Base-by-base conservation (phyloP, 2,888 invertebrate genomes). In the Arge pagana region DNA sequence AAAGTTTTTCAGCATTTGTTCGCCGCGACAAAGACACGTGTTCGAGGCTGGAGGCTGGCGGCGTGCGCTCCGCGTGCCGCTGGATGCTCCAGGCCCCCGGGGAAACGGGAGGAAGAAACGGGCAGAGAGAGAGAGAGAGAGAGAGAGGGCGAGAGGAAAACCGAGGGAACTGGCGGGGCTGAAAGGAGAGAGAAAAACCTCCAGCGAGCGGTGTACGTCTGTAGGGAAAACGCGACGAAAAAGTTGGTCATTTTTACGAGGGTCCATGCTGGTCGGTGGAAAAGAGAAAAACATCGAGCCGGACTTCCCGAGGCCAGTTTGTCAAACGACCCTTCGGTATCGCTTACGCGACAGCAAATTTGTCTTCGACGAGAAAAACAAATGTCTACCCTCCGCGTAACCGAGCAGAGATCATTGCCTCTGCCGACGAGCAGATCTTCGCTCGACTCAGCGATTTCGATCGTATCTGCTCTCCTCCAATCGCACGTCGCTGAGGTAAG, bases 281-380 rank as follows among this genome's bases (percentile, higher is more conserved):
- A 35, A 10, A 13, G 40, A 53, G 42, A 53, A 57, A 59, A 45
- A 45, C 45, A 45, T 23, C 33, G 45, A 33, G 15, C 45, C n/a
- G 33, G 23, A 45, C 35, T 33, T 11, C 13, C 23, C 45, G 15
- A 35, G 45, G 65, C 66, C 61, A 66, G 68, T 68, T 70, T 72
- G 70, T 71, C 70, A 71, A 66, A 67, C 66, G 71, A 71, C 72
- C 73, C 71, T 69, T 59, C 62, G 70, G 69, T 67, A 67, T 70
- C 68, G 67, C 63, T 72, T 73, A 72, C 72, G 67, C 70, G 70
- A 71, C 73, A 68, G 70, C 72, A 68, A 73, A 74, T 74, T 74
- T 74, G 73, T 74, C 72, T 67, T 64, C 68, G 72, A 71, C 67
- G 71, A 69, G 70, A 67, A 70, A 72, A 72, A 73, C 72, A 72